These are phyloP conservation scores for Calephelis nemesis DNA, from an alignment of 1,140 invertebrate genomes.

Conservation along the genomic window DNA sequence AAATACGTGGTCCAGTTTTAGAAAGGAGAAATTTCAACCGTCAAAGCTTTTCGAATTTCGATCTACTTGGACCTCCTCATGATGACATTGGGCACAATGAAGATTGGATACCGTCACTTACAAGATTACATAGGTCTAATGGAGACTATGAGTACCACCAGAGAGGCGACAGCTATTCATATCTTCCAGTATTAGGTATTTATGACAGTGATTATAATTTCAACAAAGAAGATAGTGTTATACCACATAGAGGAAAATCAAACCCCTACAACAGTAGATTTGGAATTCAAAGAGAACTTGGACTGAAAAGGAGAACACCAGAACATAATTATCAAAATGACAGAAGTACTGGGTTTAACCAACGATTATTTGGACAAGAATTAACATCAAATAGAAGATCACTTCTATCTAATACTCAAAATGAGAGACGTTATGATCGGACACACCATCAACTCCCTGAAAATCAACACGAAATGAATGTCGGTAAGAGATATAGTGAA, in stretches of 20 bases:
- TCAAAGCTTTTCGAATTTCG: neutral
- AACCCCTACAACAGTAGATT: neutral
- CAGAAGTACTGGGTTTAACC: neutral
- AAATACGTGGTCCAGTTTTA: neutral
- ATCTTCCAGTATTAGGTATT: neutral
- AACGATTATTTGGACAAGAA: neutral
- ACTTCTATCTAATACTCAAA: neutral
- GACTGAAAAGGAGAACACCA: neutral
- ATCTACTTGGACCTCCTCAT: neutral
- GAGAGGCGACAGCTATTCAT: neutral
- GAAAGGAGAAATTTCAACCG: conserved; percentile 1
- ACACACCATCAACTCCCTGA: neutral
- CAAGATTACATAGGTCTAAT: neutral
- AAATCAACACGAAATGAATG: too few relatives aligned
- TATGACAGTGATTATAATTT: neutral
- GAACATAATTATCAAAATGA: neutral
- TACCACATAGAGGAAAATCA: neutral
- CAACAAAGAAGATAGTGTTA: neutral
- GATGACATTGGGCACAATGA: neutral
- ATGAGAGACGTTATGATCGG: too few relatives aligned
- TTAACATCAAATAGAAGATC: too few relatives aligned
- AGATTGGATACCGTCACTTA: neutral
- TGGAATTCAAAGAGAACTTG: neutral
- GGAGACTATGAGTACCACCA: neutral
- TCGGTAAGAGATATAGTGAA: too few relatives aligned